Evolutionary conservation across 2,888 invertebrate genomes (phyloP).

Genomic region (Cheilosia variabilis): DNA sequence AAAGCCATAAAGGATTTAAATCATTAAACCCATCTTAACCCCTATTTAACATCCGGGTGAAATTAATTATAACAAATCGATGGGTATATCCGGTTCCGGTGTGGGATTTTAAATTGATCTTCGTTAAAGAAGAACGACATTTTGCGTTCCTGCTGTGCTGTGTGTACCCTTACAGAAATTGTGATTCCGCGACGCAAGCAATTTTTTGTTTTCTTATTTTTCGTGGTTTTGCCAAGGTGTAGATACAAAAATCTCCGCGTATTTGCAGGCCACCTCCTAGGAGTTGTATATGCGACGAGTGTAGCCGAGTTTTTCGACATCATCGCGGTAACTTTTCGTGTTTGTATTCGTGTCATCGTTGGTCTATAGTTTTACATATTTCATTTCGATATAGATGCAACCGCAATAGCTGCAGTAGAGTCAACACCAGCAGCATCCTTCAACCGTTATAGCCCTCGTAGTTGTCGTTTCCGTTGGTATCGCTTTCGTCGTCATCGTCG

Average conservation of each 20-base stretch:
- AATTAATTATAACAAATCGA: slow-evolving; percentile 72
- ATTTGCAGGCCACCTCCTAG: slow-evolving; percentile 28
- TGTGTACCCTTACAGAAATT: background rate
- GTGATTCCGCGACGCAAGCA: slow-evolving; percentile 33
- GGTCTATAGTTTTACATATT: slow-evolving; percentile 63
- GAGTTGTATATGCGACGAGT: slow-evolving; percentile 36
- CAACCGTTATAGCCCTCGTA: slow-evolving; percentile 18
- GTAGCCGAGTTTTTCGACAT: slow-evolving; percentile 64
- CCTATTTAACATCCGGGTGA: slow-evolving; percentile 66
- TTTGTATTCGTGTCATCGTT: slow-evolving; percentile 68
- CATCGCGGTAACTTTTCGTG: slow-evolving; percentile 69
- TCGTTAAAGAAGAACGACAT: slow-evolving; percentile 6
- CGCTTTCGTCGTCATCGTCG: slow-evolving; percentile 40
- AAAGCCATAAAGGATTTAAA: slow-evolving; percentile 66
- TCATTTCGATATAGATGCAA: slow-evolving; percentile 57
- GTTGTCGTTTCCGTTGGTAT: slow-evolving; percentile 44
- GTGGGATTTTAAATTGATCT: slow-evolving; percentile 26
- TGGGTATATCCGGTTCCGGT: slow-evolving; percentile 67
- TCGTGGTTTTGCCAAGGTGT: slow-evolving; percentile 61
- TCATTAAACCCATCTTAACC: slow-evolving; percentile 73
- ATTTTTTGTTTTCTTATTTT: slow-evolving; percentile 24
- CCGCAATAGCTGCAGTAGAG: slow-evolving; percentile 52
- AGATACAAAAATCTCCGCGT: slow-evolving; percentile 67
- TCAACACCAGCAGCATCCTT: slow-evolving; percentile 42
- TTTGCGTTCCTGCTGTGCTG: background rate